A percentile compares a stretch with the other conserved stretches of the same genome.
phyloP scores from a whole-genome alignment of 2,888 invertebrate genomes.

The Nephrotoma appendiculata region DNA sequence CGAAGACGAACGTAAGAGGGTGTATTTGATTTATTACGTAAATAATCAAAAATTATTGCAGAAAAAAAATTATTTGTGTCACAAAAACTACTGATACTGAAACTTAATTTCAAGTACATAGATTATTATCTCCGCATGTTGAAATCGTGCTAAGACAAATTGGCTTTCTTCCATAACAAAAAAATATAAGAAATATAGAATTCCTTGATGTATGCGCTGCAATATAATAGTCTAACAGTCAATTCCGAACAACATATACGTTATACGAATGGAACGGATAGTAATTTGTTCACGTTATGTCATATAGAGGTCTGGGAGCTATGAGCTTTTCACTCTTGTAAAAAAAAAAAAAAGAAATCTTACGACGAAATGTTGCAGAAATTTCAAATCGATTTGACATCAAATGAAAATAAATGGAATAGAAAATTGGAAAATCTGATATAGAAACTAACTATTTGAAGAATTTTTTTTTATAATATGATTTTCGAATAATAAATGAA shows the following conservation, averaged over 20 bases:
- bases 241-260: neutral
- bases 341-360: neutral
- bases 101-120: neutral
- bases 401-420: neutral
- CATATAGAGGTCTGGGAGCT: neutral
- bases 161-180: neutral
- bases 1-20: neutral
- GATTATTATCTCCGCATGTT: neutral
- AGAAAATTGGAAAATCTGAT: neutral
- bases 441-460: neutral
- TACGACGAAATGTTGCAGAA: neutral
- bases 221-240: neutral
- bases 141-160: neutral
- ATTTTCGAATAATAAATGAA: neutral
- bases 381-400: neutral
- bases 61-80: neutral
- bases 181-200: neutral
- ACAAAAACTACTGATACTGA: neutral
- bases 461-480: neutral
- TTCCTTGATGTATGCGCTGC: neutral
- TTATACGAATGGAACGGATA: neutral
- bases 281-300: neutral
- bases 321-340: neutral
- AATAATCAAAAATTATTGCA: neutral
- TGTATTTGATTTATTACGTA: neutral